These are phyloP conservation scores for Raja brachyura DNA, from an alignment of 2,113 vertebrate genomes.

Conservation along the genomic window DNA sequence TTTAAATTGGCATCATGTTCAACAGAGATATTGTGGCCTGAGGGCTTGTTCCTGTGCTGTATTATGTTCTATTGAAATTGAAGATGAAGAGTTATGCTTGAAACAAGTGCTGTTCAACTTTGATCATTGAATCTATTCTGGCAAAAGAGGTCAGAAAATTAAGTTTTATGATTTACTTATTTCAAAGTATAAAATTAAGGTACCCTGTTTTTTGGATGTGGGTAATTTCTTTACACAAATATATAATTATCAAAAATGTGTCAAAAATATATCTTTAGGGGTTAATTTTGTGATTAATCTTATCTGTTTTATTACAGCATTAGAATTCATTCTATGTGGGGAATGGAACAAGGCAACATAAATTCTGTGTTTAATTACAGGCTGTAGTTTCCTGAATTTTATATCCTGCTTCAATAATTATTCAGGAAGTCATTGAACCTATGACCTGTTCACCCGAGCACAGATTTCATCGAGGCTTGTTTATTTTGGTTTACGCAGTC, in stretches of 20 bases:
- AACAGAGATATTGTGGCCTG: too few relatives aligned
- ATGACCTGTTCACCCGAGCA: neutral
- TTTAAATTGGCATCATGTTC: too few relatives aligned
- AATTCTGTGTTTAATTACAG: conserved; percentile 8
- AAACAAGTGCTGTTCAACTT: neutral
- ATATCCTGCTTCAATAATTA: neutral
- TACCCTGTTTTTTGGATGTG: neutral
- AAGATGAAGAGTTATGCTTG: neutral
- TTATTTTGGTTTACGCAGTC: conserved; percentile 16
- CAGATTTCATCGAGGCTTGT: neutral
- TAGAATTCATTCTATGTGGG: neutral
- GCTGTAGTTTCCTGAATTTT: conserved; percentile 7
- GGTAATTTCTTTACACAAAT: neutral
- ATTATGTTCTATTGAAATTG: neutral
- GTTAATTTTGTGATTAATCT: neutral
- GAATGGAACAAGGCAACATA: neutral
- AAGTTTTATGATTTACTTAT: neutral
- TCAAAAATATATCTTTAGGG: neutral
- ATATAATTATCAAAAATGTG: neutral
- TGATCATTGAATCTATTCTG: neutral
- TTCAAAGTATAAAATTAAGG: neutral
- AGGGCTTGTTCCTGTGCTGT: too few relatives aligned
- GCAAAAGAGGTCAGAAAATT: neutral
- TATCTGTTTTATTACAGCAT: neutral
- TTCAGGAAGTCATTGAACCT: neutral